phyloP scores from a whole-genome alignment of 2,113 vertebrate genomes.

The Esox niger region DNA sequence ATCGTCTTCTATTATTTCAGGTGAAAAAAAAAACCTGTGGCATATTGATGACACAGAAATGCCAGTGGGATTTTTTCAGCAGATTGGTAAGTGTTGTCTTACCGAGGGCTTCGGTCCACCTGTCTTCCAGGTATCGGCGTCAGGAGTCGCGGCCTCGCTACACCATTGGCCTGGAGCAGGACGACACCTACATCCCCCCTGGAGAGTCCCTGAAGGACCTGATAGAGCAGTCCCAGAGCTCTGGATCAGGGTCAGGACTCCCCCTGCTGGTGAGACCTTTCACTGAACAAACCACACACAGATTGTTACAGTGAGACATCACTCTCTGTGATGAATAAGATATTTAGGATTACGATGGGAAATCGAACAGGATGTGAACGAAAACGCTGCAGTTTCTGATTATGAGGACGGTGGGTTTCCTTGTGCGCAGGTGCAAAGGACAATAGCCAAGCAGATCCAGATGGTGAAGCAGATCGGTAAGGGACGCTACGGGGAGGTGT shows the following conservation, averaged over 20 bases:
- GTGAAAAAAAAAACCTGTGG: conserved; percentile 61
- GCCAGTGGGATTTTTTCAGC: not conserved
- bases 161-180: conserved; percentile 90
- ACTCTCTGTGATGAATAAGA: not conserved
- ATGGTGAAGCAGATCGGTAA: conserved; percentile 99
- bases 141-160: conserved; percentile 85
- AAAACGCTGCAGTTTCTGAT: not conserved
- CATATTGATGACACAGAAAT: not conserved
- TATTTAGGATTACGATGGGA: not conserved
- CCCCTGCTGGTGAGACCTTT: conserved; percentile 89
- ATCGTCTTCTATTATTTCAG: conserved; percentile 89
- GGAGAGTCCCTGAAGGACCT: conserved; percentile 94
- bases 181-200: conserved; percentile 88
- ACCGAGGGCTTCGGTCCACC: not conserved
- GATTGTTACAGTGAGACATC: not conserved
- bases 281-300: conserved; percentile 26
- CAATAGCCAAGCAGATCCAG: conserved; percentile 98
- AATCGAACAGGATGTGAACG: not conserved
- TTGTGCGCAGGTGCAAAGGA: conserved; percentile 88
- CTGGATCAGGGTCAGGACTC: conserved; percentile 96
- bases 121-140: conserved; percentile 79
- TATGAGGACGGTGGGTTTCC: not conserved
- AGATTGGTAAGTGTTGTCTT: not conserved
- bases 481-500: conserved; percentile 96
- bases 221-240: conserved; percentile 94